phyloP scores from a whole-genome alignment of 2,888 invertebrate species.

The Spilosoma lubricipeda region DNA sequence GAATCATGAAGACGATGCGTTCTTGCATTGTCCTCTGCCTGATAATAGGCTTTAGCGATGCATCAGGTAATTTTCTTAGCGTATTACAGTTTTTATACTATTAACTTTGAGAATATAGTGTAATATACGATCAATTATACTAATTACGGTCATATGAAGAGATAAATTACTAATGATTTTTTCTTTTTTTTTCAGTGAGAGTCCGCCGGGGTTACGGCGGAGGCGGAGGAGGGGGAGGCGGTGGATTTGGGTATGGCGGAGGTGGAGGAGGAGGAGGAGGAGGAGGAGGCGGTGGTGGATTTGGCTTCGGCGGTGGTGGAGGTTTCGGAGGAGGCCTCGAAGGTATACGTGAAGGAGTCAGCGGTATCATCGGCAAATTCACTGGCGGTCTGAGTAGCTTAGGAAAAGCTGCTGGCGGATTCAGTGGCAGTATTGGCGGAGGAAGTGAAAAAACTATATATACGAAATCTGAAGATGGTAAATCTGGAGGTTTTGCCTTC shows the following conservation, averaged over 20 bases:
- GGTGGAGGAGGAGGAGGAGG: slow-evolving; percentile 58
- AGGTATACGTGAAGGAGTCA: slow-evolving; percentile 63
- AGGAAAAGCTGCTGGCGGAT: slow-evolving; percentile 49
- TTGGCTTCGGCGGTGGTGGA: slow-evolving; percentile 51
- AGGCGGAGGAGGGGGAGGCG: slow-evolving; percentile 56
- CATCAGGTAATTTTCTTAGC: slow-evolving; percentile 57
- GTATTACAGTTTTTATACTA: slow-evolving; percentile 15
- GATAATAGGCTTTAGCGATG: slow-evolving; percentile 51
- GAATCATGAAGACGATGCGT: slow-evolving; percentile 68
- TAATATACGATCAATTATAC: background rate
- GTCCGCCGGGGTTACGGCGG: slow-evolving; percentile 67
- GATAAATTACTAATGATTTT: background rate
- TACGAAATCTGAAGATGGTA: slow-evolving; percentile 76
- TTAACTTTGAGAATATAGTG: background rate
- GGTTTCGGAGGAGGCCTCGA: slow-evolving; percentile 60
- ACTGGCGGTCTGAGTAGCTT: slow-evolving; percentile 58
- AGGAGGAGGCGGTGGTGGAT: slow-evolving; percentile 56
- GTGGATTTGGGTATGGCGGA: slow-evolving; percentile 50
- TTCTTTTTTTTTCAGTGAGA: slow-evolving; percentile 64
- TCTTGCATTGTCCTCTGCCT: slow-evolving; percentile 60
- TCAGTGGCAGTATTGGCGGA: slow-evolving; percentile 51
- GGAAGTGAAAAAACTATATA: slow-evolving; percentile 68
- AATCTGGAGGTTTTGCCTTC: slow-evolving; percentile 79
- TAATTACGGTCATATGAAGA: no score
- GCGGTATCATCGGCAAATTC: slow-evolving; percentile 66